Conservation (phyloP, 1,140 invertebrate genomes). For the Patella vulgata region DNA sequence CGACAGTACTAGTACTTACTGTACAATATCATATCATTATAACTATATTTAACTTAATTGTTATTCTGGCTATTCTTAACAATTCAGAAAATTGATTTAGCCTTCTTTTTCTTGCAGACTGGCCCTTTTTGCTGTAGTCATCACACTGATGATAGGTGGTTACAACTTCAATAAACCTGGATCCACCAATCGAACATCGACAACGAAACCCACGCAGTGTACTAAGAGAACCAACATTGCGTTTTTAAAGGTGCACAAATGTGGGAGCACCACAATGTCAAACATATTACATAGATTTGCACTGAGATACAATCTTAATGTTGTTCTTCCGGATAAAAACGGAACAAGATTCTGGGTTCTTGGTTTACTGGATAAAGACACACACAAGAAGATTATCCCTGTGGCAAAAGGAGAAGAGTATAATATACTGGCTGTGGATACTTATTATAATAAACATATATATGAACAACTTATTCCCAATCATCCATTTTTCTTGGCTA, state of each 20-base stretch:
- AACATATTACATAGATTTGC: constrained; percentile 53
- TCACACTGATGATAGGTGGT: too few relatives aligned
- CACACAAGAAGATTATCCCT: background rate
- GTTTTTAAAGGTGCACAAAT: constrained; percentile 57
- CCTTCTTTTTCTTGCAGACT: too few relatives aligned
- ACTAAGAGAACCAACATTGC: constrained; percentile 30
- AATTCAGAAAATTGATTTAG: too few relatives aligned
- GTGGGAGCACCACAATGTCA: constrained; percentile 49
- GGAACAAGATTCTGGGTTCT: constrained; percentile 25
- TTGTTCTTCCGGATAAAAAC: constrained; percentile 38
- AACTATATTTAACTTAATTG: too few relatives aligned
- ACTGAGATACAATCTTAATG: constrained; percentile 33
- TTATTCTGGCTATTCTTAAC: too few relatives aligned
- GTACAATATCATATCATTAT: too few relatives aligned
- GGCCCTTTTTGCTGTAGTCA: too few relatives aligned
- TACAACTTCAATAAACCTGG: too few relatives aligned
- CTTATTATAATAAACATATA: constrained; percentile 30
- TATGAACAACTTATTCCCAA: constrained; percentile 19
- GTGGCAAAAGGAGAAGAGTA: constrained; percentile 3
- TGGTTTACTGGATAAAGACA: constrained; percentile 20
- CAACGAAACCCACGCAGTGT: background rate
- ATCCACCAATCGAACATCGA: too few relatives aligned
- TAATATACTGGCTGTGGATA: constrained; percentile 38
- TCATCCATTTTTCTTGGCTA: constrained; percentile 43
- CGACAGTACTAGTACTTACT: too few relatives aligned